Conservation (phyloP, 1,140 invertebrate genomes). For the Mercenaria mercenaria region DNA sequence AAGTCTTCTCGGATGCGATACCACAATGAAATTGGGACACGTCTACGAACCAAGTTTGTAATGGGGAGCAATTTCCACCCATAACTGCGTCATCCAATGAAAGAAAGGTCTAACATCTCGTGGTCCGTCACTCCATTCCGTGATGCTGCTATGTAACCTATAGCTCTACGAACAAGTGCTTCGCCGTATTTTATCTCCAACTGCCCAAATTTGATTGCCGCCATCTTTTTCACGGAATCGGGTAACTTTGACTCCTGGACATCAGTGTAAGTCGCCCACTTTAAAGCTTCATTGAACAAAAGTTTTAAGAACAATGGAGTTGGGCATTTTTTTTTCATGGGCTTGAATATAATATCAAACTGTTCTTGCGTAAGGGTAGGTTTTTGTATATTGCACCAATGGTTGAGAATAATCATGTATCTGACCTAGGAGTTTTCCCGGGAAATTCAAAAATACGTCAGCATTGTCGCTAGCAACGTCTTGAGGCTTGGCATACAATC, state of each 20-base stretch:
- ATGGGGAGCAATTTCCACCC: slow-evolving; percentile 84
- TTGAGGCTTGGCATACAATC: slow-evolving; percentile 76
- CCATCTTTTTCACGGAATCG: slow-evolving; percentile 80
- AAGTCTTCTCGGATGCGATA: slow-evolving; percentile 89
- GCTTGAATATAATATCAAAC: slow-evolving; percentile 77
- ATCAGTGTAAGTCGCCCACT: slow-evolving; percentile 80
- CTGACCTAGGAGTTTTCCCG: slow-evolving; percentile 76
- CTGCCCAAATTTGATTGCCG: slow-evolving; percentile 88
- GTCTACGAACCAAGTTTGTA: slow-evolving; percentile 84
- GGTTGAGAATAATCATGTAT: slow-evolving; percentile 77
- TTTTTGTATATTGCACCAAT: slow-evolving; percentile 78
- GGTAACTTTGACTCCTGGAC: slow-evolving; percentile 76
- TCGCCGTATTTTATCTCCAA: slow-evolving; percentile 90
- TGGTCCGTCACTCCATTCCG: slow-evolving; percentile 91
- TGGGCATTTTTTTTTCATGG: slow-evolving; percentile 81
- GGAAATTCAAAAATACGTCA: slow-evolving; percentile 77
- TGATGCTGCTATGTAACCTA: slow-evolving; percentile 90
- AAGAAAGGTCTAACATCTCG: slow-evolving; percentile 91
- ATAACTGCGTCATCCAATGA: slow-evolving; percentile 91
- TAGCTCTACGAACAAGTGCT: slow-evolving; percentile 86
- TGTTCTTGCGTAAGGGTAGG: slow-evolving; percentile 78
- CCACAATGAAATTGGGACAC: slow-evolving; percentile 89
- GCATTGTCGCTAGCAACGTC: slow-evolving; percentile 68
- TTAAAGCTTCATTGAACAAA: slow-evolving; percentile 79
- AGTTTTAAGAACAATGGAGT: slow-evolving; percentile 82